phyloP scores from a whole-genome alignment of 2,888 invertebrate genomes.

The Sepiola atlantica region DNA sequence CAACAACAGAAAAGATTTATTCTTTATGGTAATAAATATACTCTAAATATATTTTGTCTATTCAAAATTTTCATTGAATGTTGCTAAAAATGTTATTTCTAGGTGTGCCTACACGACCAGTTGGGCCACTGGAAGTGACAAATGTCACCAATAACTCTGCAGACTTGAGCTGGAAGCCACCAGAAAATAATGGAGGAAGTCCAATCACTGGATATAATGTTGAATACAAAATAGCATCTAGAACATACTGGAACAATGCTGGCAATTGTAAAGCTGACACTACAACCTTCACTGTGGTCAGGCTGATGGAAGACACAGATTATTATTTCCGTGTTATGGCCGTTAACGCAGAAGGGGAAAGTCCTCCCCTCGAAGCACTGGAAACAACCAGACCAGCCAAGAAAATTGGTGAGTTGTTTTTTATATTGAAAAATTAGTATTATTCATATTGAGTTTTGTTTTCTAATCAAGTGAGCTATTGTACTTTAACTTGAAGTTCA shows the following conservation, averaged over 20 bases:
- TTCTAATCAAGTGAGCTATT: too few species aligned
- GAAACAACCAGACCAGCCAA: conserved; percentile 62
- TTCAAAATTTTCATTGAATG: background rate
- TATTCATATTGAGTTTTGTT: too few species aligned
- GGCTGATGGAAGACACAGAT: conserved; percentile 81
- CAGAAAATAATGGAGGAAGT: conserved; percentile 67
- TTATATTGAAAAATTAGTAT: background rate
- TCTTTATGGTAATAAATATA: background rate
- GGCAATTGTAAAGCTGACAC: conserved; percentile 74
- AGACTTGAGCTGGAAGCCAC: conserved; percentile 70
- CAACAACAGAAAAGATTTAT: background rate
- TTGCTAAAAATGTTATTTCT: conserved; percentile 46
- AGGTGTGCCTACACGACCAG: conserved; percentile 80
- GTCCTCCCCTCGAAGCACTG: conserved; percentile 84
- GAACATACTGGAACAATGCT: conserved; percentile 85
- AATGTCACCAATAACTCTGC: conserved; percentile 66
- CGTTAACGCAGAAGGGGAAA: conserved; percentile 91
- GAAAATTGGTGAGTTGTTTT: conserved; percentile 57
- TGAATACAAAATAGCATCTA: conserved; percentile 82
- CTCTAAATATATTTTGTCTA: background rate
- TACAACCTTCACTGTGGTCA: conserved; percentile 53
- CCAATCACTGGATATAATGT: conserved; percentile 65
- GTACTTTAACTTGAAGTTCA: too few species aligned
- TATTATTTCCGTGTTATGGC: conserved; percentile 91
- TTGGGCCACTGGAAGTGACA: conserved; percentile 65